Conservation (phyloP, 2,113 vertebrate genomes). For the Pseudorasbora parva region DNA sequence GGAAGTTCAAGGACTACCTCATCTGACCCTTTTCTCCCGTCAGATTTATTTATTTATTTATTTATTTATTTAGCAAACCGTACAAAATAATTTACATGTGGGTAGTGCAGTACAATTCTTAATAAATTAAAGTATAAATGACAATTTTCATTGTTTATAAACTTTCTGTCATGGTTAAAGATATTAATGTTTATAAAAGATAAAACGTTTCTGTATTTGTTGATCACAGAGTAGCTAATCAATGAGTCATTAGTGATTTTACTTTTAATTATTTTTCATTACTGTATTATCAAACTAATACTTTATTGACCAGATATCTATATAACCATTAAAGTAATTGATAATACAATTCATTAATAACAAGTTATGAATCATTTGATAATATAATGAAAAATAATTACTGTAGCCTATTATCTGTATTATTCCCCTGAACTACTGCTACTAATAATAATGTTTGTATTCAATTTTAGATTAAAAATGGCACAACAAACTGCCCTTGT, state of each 20-base stretch:
- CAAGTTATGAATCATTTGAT: no score
- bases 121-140: neutral
- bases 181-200: neutral
- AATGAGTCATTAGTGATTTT: no score
- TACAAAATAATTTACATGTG: no score
- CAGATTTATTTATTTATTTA: neutral
- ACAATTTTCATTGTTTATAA: neutral
- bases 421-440: neutral
- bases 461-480: neutral
- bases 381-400: no score
- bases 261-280: no score
- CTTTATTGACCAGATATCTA: neutral
- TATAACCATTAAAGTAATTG: neutral
- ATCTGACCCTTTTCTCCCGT: constrained; percentile 3
- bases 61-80: no score
- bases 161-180: neutral
- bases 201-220: no score
- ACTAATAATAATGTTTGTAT: neutral
- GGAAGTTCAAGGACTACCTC: constrained; percentile 1
- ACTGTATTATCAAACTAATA: neutral
- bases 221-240: no score
- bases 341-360: no score
- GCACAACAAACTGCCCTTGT: no score
- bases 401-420: neutral
- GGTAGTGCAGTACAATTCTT: neutral